Conservation (phyloP, 2,113 vertebrate species). For the Porphyrio hochstetteri region DNA sequence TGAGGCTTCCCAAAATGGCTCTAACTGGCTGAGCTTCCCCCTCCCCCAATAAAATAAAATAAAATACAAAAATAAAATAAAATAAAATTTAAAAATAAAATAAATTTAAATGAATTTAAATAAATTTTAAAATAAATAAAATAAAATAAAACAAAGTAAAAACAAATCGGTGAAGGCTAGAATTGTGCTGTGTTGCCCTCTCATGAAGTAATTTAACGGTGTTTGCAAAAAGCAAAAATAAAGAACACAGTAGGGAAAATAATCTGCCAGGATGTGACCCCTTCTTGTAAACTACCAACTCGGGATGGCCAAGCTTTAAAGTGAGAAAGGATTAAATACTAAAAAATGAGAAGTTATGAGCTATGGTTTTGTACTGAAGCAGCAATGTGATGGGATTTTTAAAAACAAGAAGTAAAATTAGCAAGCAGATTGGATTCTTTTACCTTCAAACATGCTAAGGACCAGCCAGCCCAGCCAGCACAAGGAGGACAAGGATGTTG, state of each 20-base stretch:
- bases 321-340: neutral
- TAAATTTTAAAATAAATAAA: too few relatives aligned
- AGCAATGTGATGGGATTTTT: neutral
- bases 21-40: neutral
- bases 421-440: neutral
- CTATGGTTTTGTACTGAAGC: neutral
- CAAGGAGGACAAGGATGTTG: neutral
- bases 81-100: too few relatives aligned
- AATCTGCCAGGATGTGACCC: fast-evolving
- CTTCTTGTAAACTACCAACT: neutral
- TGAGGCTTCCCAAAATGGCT: neutral
- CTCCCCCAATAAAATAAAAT: too few relatives aligned
- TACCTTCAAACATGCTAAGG: neutral
- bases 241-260: neutral
- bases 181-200: neutral
- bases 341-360: neutral
- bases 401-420: neutral
- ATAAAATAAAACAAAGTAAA: too few relatives aligned
- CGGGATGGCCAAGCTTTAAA: neutral
- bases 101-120: too few relatives aligned
- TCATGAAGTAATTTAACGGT: neutral
- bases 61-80: neutral
- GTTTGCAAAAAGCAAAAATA: neutral
- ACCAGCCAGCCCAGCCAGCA: neutral
- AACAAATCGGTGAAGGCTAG: neutral